Evolutionary conservation across 2,888 invertebrate species (phyloP), one percentile per base, ranked within the genome.

Genomic region (Dasysyrphus albostriatus): DNA sequence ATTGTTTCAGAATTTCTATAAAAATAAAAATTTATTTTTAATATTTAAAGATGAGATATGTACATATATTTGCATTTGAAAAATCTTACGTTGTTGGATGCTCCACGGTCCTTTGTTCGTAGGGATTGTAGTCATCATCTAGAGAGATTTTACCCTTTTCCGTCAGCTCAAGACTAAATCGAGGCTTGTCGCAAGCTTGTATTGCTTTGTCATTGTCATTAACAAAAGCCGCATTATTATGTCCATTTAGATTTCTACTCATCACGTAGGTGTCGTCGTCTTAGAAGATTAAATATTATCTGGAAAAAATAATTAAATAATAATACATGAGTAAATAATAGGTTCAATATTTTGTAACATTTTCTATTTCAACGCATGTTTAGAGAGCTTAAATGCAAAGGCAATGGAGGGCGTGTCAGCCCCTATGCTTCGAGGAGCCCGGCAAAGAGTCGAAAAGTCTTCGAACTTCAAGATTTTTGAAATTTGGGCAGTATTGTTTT

Each of bases 1-100:
- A 98, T 94, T 0, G 98, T 97, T 90, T 98, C 97, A 88, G 94
- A 91, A 92, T 98, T 97, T 83, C 98, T 98, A 93, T 16, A 93
- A 93, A 54, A 9, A 65, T 34, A 56, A 29, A 24, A 49, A 42
- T 39, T 14, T 14, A 29, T 6, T n/a, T 34, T 9, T 5, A 44
- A 7, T 16, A 8, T 47, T n/a, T n/a, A 14, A 5, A 42, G 10
- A 39, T 12, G 3, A n/a, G n/a, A 14, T 10, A 42, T 10, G 14
- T 24, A 2, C 3, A 3, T 24, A 3, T 24, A 24, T 24, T 24
- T 24, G 24, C 24, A 37, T 39, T 24, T 42, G 12, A 42, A 12
- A 5, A 6, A 56, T 93, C 95, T 95, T 93, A 96, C 96, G 96
- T 94, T 32, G 96, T 96, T 0, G 96, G 96, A 91, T 95, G 95